phyloP scores from a whole-genome alignment of 1,140 invertebrate genomes.

The Brachionus asplanchnoidis region DNA sequence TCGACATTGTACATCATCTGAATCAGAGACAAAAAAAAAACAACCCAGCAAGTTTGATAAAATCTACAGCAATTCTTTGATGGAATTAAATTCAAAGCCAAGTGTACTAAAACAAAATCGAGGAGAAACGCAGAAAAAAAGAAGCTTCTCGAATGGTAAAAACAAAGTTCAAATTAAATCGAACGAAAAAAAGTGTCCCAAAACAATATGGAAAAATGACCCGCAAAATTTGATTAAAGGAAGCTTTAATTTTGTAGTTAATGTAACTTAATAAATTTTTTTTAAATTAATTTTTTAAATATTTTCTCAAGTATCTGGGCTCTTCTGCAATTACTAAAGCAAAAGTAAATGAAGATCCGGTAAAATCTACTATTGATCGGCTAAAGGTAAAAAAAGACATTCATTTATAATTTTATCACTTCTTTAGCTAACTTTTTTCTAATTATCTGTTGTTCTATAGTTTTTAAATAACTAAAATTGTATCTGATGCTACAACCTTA shows the following conservation, averaged over 20 bases:
- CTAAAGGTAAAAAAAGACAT: background rate
- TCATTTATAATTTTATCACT: background rate
- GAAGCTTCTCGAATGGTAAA: background rate
- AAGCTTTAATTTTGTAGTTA: constrained; percentile 17
- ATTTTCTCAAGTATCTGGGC: constrained; percentile 7
- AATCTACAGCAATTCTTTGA: background rate
- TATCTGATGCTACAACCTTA: too few relatives aligned
- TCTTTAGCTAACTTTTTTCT: too few relatives aligned
- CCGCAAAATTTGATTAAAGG: constrained; percentile 35
- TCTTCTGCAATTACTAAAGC: constrained; percentile 10
- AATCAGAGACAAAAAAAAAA: background rate
- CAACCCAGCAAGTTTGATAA: background rate
- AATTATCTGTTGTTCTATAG: too few relatives aligned
- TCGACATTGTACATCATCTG: background rate
- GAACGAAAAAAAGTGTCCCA: background rate
- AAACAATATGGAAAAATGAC: constrained; percentile 28
- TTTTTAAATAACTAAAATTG: too few relatives aligned
- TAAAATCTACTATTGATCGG: constrained; percentile 28
- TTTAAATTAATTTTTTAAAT: background rate
- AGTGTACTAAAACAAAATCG: background rate
- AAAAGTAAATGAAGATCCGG: constrained; percentile 1
- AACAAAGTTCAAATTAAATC: background rate
- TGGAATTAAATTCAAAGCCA: background rate
- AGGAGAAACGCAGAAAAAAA: background rate
- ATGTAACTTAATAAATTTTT: background rate